Conservation (phyloP, 2,888 invertebrate genomes). For the Patella pellucida region DNA sequence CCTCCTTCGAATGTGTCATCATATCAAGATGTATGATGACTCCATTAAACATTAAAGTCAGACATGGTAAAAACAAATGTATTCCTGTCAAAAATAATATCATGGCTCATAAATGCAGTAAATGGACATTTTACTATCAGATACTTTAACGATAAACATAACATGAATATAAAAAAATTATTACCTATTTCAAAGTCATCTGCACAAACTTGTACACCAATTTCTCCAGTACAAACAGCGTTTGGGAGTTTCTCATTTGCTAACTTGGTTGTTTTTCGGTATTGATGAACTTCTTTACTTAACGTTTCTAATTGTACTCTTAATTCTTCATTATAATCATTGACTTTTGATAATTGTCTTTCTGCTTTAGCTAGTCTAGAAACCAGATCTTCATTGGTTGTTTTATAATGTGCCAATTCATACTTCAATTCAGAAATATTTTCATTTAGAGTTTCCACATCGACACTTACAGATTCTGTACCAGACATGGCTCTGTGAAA, state of each 20-base stretch:
- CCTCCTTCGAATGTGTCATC: no score
- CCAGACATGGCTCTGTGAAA: no score
- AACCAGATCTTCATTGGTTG: constrained; percentile 16
- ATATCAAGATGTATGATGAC: no score
- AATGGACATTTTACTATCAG: no score
- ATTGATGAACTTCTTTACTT: constrained; percentile 48
- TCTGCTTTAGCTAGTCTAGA: constrained; percentile 34
- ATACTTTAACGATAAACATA: no score
- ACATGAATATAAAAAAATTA: no score
- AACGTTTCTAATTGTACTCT: constrained; percentile 49
- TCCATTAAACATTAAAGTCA: no score
- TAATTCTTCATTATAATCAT: constrained; percentile 53
- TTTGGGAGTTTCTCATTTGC: constrained; percentile 21
- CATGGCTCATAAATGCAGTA: no score
- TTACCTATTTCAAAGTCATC: constrained; percentile 26
- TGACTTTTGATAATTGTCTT: constrained; percentile 43
- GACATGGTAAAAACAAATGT: no score
- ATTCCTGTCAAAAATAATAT: no score
- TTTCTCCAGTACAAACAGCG: constrained; percentile 29
- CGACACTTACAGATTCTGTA: neutral
- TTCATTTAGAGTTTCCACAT: constrained; percentile 26
- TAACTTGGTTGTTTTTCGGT: constrained; percentile 25
- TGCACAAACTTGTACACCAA: constrained; percentile 23
- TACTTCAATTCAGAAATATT: constrained; percentile 30
- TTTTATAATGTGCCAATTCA: constrained; percentile 27